Base-by-base conservation (phyloP, 2,888 invertebrate species). In the Chrysodeixis includens region DNA sequence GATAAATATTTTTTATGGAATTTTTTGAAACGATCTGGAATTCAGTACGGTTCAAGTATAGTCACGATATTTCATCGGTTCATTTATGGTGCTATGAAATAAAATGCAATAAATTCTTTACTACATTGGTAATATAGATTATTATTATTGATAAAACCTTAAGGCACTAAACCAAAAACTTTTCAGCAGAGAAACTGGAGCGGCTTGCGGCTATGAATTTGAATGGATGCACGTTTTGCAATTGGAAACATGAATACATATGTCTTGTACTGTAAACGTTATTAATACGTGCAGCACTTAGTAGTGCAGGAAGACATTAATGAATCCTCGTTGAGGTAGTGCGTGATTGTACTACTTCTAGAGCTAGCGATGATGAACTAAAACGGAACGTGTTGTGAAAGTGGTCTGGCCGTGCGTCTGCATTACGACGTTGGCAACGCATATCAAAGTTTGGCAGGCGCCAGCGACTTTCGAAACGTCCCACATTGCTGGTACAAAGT, bases 361-460 rank as follows among this genome's bases (percentile, higher is more conserved):
- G 72, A 76, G 72, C 68, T 69, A 71, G 53, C 78, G 70, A 67
- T 75, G 78, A 63, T 71, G 74, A 72, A 80, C 81, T 78, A 81
- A 81, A 81, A 83, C 68, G 64, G 69, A 75, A 71, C 78, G 76
- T 82, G 77, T 88, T 88, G 89, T 88, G 88, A 88, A 88, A 88
- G 88, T 86, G 79, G 75, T 78, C 78, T 81, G 79, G 78, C 78
- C 77, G 80, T 78, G 78, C 75, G 80, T 81, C 80, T 79, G 76
- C 74, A 73, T 75, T 81, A 72, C 76, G 83, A 82, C 80, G 86
- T 91, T 91, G 91, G 88, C 92, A 90, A 83, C 80, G 82, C 83
- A 78, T 84, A 85, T 87, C 87, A 86, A 88, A 91, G 86, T 90
- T 92, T 91, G 92, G 93, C 93, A 91, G 91, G 86, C 89, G 89